These are phyloP conservation scores for Cyprinodon tularosa DNA, from an alignment of 2,113 vertebrate species.

Conservation along the genomic window DNA sequence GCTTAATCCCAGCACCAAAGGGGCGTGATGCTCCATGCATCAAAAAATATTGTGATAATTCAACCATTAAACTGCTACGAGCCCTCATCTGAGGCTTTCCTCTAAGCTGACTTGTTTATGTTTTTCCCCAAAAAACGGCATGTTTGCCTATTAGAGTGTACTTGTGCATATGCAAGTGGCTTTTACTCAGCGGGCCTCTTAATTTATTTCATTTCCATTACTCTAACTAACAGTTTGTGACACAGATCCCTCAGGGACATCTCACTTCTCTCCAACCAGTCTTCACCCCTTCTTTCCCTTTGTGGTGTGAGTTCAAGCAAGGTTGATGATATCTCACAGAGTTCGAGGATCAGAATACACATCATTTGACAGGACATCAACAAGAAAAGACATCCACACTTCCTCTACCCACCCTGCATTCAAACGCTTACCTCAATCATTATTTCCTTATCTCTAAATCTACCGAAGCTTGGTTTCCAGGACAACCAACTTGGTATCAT, in stretches of 20 bases:
- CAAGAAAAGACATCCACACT: slow-evolving; percentile 55
- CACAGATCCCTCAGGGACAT: slow-evolving; percentile 30
- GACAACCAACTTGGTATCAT: slow-evolving; percentile 36
- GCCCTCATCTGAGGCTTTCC: slow-evolving; percentile 51
- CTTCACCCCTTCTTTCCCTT: slow-evolving; percentile 24
- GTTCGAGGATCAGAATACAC: slow-evolving; percentile 59
- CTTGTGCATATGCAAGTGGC: slow-evolving; percentile 53
- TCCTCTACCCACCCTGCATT: slow-evolving; percentile 41
- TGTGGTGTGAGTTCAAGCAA: slow-evolving; percentile 30
- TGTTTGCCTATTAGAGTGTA: slow-evolving; percentile 50
- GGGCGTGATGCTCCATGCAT: slow-evolving; percentile 60
- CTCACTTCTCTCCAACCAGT: slow-evolving; percentile 30
- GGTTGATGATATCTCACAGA: slow-evolving; percentile 52
- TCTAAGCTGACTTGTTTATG: slow-evolving; percentile 52
- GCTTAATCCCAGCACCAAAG: slow-evolving; percentile 68
- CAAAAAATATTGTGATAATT: slow-evolving; percentile 59
- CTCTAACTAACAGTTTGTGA: slow-evolving; percentile 42
- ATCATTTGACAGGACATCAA: slow-evolving; percentile 58
- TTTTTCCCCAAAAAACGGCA: slow-evolving; percentile 44
- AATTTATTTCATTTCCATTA: slow-evolving; percentile 41
- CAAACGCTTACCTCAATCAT: slow-evolving; percentile 36
- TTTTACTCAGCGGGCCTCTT: slow-evolving; percentile 54
- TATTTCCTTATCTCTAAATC: slow-evolving; percentile 63
- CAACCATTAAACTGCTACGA: slow-evolving; percentile 61
- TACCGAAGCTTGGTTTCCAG: slow-evolving; percentile 40